phyloP scores from a whole-genome alignment of 1,140 invertebrate genomes.

The Phocides pigmalion region DNA sequence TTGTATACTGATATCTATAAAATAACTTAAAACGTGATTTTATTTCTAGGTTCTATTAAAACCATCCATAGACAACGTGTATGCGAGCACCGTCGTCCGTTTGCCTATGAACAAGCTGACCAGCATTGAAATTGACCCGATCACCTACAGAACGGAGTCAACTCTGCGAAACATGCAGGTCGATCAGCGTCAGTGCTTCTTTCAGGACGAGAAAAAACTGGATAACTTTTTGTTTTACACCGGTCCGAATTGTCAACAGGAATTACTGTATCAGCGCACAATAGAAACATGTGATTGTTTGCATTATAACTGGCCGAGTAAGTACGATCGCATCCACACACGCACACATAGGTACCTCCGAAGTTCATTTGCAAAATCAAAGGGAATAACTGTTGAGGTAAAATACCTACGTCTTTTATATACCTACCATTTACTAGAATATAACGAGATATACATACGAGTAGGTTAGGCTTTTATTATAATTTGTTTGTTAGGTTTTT shows the following conservation, averaged over 20 bases:
- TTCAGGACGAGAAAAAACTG: constrained; percentile 84
- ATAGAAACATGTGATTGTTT: constrained; percentile 63
- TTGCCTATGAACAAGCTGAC: constrained; percentile 76
- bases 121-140: constrained; percentile 72
- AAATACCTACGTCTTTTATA: no score
- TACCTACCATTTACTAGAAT: no score
- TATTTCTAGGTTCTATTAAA: constrained; percentile 66
- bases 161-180: constrained; percentile 57
- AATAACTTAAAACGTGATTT: background rate
- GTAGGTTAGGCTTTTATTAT: no score
- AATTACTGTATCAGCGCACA: constrained; percentile 61
- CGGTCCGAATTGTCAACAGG: constrained; percentile 71
- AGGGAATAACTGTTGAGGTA: no score
- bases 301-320: constrained; percentile 72
- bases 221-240: constrained; percentile 72
- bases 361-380: no score
- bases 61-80: constrained; percentile 71
- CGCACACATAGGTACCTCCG: no score
- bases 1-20: background rate
- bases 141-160: constrained; percentile 67
- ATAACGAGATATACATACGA: no score
- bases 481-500: no score
- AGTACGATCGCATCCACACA: constrained; percentile 34
- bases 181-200: constrained; percentile 85
- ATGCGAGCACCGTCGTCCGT: constrained; percentile 65